Percentiles rank a stretch among this genome's conserved stretches.
These are phyloP conservation scores for Trachelus tabidus DNA, from an alignment of 2,888 invertebrate genomes.

Conservation along the genomic window DNA sequence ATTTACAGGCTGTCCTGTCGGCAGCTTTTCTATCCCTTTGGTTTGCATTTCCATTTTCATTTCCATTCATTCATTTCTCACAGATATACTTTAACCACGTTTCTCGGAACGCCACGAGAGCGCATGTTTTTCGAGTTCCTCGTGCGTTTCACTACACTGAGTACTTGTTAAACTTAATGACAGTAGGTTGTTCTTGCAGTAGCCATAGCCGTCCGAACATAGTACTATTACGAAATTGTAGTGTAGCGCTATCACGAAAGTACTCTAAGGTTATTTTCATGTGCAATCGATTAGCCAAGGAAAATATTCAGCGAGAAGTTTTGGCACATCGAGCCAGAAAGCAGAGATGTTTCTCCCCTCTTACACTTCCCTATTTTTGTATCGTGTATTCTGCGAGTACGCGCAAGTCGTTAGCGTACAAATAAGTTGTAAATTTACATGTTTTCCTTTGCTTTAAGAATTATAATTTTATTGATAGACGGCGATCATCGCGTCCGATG, in stretches of 20 bases:
- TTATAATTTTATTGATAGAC: background rate
- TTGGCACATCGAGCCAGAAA: background rate
- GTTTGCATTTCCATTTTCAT: constrained; percentile 30
- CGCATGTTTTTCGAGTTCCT: background rate
- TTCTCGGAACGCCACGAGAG: background rate
- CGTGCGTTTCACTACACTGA: background rate
- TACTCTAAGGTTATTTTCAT: background rate
- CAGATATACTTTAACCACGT: constrained; percentile 28
- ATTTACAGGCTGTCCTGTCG: constrained; percentile 49
- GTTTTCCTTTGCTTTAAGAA: background rate
- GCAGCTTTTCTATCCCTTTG: constrained; percentile 41
- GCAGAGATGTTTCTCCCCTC: background rate
- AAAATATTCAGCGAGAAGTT: background rate
- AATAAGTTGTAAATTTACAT: background rate
- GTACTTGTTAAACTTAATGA: background rate
- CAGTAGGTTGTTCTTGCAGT: background rate
- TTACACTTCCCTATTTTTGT: background rate
- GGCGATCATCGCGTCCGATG: background rate
- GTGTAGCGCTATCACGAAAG: background rate
- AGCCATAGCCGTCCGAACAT: background rate
- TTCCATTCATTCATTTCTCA: constrained; percentile 20
- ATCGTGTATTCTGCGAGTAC: background rate
- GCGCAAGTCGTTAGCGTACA: background rate
- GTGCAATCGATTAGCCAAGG: background rate
- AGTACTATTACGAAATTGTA: background rate